Conservation (phyloP, 2,888 invertebrate species). For the Sinhomidia bicolor region DNA sequence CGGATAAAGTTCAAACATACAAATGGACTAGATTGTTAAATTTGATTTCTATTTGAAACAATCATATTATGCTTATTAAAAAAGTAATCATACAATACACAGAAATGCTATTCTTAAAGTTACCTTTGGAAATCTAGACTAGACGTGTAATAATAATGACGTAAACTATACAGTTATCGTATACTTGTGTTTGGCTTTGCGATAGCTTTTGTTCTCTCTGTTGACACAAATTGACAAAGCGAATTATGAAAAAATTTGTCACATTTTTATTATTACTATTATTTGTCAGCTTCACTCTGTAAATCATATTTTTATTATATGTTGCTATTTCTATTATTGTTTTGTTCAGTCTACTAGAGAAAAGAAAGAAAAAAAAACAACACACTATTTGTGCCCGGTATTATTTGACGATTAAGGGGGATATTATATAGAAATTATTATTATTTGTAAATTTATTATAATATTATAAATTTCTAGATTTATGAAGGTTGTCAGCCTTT, state of each 20-base stretch:
- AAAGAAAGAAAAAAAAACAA: too few species aligned
- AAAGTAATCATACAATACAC: not conserved
- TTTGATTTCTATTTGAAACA: not conserved
- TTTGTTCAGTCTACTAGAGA: not conserved
- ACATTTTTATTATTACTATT: too few species aligned
- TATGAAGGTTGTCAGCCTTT: constrained; percentile 7
- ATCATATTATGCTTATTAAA: too few species aligned
- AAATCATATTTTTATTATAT: not conserved
- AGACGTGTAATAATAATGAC: not conserved
- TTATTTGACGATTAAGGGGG: constrained; percentile 23
- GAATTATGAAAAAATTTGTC: not conserved
- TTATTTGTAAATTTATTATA: constrained; percentile 23
- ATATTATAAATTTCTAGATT: not conserved
- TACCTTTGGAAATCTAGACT: not conserved
- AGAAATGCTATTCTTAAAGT: not conserved
- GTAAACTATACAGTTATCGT: too few species aligned
- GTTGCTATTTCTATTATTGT: not conserved
- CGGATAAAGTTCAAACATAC: not conserved
- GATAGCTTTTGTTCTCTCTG: not conserved
- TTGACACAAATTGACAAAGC: not conserved
- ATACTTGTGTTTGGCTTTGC: too few species aligned
- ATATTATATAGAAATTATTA: constrained; percentile 36
- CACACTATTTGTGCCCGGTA: constrained; percentile 37
- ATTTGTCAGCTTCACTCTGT: constrained; percentile 37
- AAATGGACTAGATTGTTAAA: not conserved